Evolutionary conservation across 2,797 vertebrate genomes (phyloP).

Genomic region (Sebastiscus albofasciatus): DNA sequence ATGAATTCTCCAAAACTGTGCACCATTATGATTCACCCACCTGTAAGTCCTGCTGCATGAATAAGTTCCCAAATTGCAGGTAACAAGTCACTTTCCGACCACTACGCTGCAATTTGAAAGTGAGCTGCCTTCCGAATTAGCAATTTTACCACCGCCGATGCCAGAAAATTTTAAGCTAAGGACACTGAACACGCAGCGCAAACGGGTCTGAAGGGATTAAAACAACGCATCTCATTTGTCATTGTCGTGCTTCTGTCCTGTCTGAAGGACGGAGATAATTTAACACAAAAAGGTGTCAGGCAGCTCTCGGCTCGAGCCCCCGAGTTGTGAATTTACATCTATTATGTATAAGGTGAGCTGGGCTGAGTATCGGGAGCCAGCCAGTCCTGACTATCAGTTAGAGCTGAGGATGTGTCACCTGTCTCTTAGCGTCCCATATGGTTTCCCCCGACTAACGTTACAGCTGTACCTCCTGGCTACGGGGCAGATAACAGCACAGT

Average conservation of each 20-base stretch:
- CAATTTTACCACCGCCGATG: not conserved
- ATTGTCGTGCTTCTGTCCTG: not conserved
- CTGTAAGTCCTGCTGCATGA: not conserved
- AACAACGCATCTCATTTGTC: slow-evolving; percentile 38
- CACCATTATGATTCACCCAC: not conserved
- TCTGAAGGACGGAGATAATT: slow-evolving; percentile 18
- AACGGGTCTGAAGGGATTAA: slow-evolving; percentile 7
- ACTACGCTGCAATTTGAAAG: not conserved
- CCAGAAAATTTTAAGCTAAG: not conserved
- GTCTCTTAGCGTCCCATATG: slow-evolving; percentile 50
- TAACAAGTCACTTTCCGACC: not conserved
- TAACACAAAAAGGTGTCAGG: slow-evolving; percentile 34
- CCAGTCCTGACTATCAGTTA: slow-evolving; percentile 50
- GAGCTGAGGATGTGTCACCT: slow-evolving; percentile 61
- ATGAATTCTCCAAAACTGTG: not conserved
- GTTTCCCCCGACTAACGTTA: slow-evolving; percentile 54
- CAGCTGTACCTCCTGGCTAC: slow-evolving; percentile 44
- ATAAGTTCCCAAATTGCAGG: slow-evolving; percentile 16
- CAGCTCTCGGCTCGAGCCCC: slow-evolving; percentile 29
- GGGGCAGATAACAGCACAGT: slow-evolving; percentile 37
- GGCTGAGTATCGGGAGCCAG: slow-evolving; percentile 34
- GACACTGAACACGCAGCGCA: not conserved
- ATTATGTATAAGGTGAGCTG: slow-evolving; percentile 63
- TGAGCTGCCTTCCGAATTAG: slow-evolving; percentile 4
- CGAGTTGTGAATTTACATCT: slow-evolving; percentile 55